Evolutionary conservation across 1,140 invertebrate genomes (phyloP).

Genomic region (Cheumatopsyche charites): DNA sequence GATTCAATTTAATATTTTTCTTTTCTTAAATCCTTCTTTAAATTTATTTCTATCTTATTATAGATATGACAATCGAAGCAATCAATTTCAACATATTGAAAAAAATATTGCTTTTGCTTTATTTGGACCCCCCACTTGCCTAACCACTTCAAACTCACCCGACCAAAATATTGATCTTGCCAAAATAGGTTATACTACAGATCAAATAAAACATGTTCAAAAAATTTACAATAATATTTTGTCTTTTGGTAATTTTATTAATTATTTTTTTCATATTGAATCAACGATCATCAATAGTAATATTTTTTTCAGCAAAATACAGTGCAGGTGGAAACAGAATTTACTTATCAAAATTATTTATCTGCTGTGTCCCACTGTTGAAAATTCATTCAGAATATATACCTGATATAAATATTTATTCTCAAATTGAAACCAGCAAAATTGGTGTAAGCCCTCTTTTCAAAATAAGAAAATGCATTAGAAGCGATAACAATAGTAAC

Average conservation of each 20-base stretch:
- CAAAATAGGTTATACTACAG: constrained; percentile 14
- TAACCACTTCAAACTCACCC: not conserved
- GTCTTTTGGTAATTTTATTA: constrained; percentile 6
- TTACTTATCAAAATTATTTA: constrained; percentile 40
- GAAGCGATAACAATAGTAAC: constrained; percentile 1
- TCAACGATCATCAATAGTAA: not conserved
- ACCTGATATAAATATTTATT: not conserved
- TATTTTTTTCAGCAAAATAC: constrained; percentile 39
- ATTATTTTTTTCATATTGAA: constrained; percentile 6
- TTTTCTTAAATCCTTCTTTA: not conserved
- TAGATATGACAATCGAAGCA: constrained; percentile 9
- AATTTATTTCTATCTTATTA: constrained; percentile 1
- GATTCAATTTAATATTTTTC: not conserved
- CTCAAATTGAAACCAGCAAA: constrained; percentile 17
- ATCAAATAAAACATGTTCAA: not conserved
- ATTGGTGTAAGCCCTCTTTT: constrained; percentile 35
- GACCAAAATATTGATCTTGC: not conserved
- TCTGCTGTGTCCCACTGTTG: constrained; percentile 33
- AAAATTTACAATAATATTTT: constrained; percentile 7
- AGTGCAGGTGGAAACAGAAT: constrained; percentile 29
- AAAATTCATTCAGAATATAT: not conserved
- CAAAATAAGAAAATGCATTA: constrained; percentile 44
- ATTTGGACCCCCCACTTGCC: not conserved
- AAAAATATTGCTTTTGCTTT: constrained; percentile 22
- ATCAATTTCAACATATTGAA: constrained; percentile 1